Conservation (phyloP, 53 echinoderm and acorn worm species). For the Pentamera pediparva region DNA sequence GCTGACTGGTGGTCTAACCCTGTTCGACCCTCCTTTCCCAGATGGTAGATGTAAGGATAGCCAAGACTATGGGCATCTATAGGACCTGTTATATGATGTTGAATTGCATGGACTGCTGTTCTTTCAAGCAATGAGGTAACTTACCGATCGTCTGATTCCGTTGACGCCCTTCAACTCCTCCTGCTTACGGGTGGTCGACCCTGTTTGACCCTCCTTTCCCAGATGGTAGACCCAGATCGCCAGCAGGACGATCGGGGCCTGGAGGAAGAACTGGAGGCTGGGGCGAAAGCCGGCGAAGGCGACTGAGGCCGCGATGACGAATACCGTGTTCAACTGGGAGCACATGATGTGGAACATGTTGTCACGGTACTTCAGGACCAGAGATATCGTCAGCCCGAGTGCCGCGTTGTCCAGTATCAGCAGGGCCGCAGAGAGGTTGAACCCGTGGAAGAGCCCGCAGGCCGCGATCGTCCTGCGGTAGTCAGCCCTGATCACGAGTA, state of each 20-base stretch:
- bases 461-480: constrained; percentile 43
- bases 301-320: constrained; percentile 74
- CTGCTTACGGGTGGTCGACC: no score
- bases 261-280: constrained; percentile 73
- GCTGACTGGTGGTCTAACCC: no score
- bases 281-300: constrained; percentile 67
- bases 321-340: constrained; percentile 63
- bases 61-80: no score
- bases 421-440: constrained; percentile 55
- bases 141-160: no score
- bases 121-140: no score
- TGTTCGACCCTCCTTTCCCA: background rate
- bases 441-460: constrained; percentile 84
- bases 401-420: constrained; percentile 68
- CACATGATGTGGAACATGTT: constrained; percentile 94
- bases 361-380: constrained; percentile 82
- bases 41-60: constrained; percentile 65
- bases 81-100: no score
- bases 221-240: constrained; percentile 72
- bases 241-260: constrained; percentile 75
- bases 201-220: background rate
- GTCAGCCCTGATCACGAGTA: constrained; percentile 46
- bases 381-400: constrained; percentile 68
- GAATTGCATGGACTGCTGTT: no score
- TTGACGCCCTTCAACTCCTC: no score